phyloP scores from a whole-genome alignment of 1,140 invertebrate species.

The Papilio polyxenes region DNA sequence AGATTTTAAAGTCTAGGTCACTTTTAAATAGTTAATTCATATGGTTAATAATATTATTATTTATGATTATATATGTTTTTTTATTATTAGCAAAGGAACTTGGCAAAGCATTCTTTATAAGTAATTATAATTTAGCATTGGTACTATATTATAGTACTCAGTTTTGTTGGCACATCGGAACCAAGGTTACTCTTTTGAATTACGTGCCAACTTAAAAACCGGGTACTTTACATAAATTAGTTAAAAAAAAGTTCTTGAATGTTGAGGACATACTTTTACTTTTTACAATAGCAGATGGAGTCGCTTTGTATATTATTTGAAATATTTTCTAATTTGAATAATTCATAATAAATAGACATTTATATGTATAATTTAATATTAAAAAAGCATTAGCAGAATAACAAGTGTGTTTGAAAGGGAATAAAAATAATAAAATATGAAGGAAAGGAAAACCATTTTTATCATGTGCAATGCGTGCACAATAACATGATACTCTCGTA shows the following conservation, averaged over 20 bases:
- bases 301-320: not conserved
- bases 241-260: no score
- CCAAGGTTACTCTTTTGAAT: not conserved
- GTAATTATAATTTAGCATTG: not conserved
- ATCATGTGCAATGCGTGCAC: not conserved
- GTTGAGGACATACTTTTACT: no score
- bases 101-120: not conserved
- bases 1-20: not conserved
- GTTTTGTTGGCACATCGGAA: not conserved
- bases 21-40: not conserved
- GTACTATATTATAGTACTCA: not conserved
- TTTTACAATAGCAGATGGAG: not conserved
- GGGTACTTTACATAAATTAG: no score
- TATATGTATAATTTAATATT: not conserved
- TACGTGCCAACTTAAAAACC: not conserved
- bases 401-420: not conserved
- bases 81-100: not conserved
- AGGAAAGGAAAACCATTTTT: not conserved
- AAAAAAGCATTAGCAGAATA: not conserved
- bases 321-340: not conserved
- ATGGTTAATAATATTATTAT: not conserved
- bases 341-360: constrained; percentile 13
- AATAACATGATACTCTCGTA: not conserved
- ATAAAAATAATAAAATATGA: not conserved
- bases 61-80: not conserved